Conservation (phyloP, 2,113 vertebrate genomes). For the Budorcas taxicolor region DNA sequence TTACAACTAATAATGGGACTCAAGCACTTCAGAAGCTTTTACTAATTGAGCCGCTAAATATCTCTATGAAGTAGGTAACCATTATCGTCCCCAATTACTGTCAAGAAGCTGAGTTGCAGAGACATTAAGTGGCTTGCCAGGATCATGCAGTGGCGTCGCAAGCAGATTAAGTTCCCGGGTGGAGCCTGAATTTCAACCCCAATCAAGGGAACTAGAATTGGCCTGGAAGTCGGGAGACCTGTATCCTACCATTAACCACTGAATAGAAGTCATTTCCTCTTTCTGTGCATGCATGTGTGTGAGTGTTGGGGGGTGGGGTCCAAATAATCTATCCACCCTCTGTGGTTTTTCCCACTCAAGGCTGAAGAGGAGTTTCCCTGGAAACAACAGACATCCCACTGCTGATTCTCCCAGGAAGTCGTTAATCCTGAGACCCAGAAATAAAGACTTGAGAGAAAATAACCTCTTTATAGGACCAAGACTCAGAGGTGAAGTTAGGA, state of each 20-base stretch:
- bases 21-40: conserved; percentile 52
- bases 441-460: not conserved
- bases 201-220: not conserved
- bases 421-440: not conserved
- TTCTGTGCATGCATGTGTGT: not conserved
- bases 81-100: conserved; percentile 68
- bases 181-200: not conserved
- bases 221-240: not conserved
- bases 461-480: not conserved
- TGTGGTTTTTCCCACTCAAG: not conserved
- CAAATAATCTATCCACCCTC: not conserved
- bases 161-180: not conserved
- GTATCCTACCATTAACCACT: not conserved
- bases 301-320: not conserved
- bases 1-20: conserved; percentile 58
- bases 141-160: not conserved
- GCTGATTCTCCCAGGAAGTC: not conserved
- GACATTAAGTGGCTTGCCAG: conserved; percentile 52
- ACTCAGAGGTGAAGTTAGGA: not conserved
- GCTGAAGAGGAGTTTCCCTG: not conserved
- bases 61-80: conserved; percentile 63
- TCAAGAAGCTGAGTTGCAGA: conserved; percentile 56
- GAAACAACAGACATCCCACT: not conserved
- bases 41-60: conserved; percentile 62
- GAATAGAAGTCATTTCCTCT: not conserved